Base-by-base conservation (phyloP, 2,797 vertebrate genomes). In the Furcifer pardalis region DNA sequence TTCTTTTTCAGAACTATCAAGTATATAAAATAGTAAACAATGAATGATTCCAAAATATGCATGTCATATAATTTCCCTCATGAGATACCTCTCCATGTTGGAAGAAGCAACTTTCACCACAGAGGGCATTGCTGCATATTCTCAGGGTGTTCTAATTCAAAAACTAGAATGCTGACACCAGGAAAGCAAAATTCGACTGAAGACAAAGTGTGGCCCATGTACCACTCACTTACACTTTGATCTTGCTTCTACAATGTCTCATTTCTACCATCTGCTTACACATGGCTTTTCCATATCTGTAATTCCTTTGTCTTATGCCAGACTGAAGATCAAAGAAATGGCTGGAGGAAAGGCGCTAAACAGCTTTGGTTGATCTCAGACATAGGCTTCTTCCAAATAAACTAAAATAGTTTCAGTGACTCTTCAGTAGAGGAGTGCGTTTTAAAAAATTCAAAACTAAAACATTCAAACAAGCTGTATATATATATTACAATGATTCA, bases 231-330 rank as follows among this genome's bases (percentile, higher is more conserved):
- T 68, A 21, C 71, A 66, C 52, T 13, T 68, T 85, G 77, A 85
- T 75, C 35, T 86, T 65, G 32, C 77, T 77, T 71, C 15, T 56
- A 42, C 17, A 68, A 35, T 80, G 17, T 46, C 44, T 60, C 23
- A 68, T 25, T 59, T 79, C 62, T 87, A 30, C 81, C 12, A 49
- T 85, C 75, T 82, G 3, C 52, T 85, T 62, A 87, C 69, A 46
- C 46, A 79, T 7, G 35, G 69, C 21, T 84, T 49, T 46, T 44
- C 35, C n/a, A 44, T 49, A n/a, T 82, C 49, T 86, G 82, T 74
- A 86, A 75, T 88, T 87, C 49, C 32, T 89, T 87, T 90, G 81
- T 4, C 60, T 91, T 74, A 46, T 12, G 62, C 59, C 17, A 88
- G 72, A 40, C 27, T 81, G 66, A 84, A 30, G 30, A 89, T 81